A percentile compares a stretch with the other conserved stretches of the same genome.
phyloP scores from a whole-genome alignment of 2,888 invertebrate genomes.

The Tinea pellionella region DNA sequence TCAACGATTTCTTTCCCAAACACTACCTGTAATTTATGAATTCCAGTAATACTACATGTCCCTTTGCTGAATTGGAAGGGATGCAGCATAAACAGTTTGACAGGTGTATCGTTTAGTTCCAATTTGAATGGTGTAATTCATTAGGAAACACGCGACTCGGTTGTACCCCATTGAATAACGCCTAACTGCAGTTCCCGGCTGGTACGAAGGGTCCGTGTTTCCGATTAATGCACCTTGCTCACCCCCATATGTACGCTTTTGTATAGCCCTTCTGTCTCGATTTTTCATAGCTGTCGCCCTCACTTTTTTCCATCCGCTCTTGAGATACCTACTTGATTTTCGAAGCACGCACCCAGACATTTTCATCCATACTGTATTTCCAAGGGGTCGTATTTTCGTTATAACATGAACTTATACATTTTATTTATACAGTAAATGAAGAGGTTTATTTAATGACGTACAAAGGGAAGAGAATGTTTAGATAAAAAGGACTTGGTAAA shows the following conservation, averaged over 20 bases:
- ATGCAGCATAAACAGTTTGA: neutral
- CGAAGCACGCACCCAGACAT: constrained; percentile 57
- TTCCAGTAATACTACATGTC: neutral
- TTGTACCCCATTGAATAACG: constrained; percentile 4
- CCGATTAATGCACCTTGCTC: constrained; percentile 56
- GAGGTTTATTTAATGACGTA: neutral
- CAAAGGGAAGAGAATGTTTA: neutral
- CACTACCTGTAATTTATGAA: neutral
- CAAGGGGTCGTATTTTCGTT: constrained; percentile 8
- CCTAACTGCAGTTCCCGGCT: constrained; percentile 4
- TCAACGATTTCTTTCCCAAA: neutral
- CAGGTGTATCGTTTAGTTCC: constrained; percentile 7
- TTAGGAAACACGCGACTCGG: constrained; percentile 7
- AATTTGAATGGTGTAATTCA: constrained; percentile 11
- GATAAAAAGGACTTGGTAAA: neutral
- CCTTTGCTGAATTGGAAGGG: neutral
- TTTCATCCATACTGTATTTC: constrained; percentile 22
- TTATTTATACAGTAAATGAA: constrained; percentile 10
- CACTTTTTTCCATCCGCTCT: constrained; percentile 56
- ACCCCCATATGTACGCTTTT: constrained; percentile 48
- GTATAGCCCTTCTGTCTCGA: constrained; percentile 51
- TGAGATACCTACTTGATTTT: constrained; percentile 60
- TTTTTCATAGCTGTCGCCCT: constrained; percentile 45
- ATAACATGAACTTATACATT: constrained; percentile 17
- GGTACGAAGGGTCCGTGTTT: constrained; percentile 31